Percentiles rank a stretch among this genome's conserved stretches.
Conservation (phyloP, 2,888 invertebrate species). For the Halictus ligatus region DNA sequence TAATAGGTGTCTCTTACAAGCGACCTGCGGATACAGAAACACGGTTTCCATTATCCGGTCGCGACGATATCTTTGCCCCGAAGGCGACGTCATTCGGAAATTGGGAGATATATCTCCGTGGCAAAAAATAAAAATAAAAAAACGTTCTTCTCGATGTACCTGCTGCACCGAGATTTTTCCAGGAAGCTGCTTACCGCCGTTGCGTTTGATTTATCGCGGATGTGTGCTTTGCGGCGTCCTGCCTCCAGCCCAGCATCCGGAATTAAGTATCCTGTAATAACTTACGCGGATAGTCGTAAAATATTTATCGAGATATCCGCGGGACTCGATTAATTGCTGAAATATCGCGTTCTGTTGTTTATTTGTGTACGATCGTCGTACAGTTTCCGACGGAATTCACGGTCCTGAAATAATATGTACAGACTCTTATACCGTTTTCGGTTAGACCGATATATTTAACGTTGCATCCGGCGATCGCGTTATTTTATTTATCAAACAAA, state of each 20-base stretch:
- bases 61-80: constrained; percentile 47
- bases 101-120: constrained; percentile 71
- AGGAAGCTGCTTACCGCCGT: constrained; percentile 70
- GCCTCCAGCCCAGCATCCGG: constrained; percentile 27
- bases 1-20: constrained; percentile 53
- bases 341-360: neutral
- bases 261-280: constrained; percentile 62
- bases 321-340: constrained; percentile 49
- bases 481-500: neutral
- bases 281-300: constrained; percentile 39
- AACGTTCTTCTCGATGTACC: constrained; percentile 45
- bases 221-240: constrained; percentile 45
- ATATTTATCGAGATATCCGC: constrained; percentile 44
- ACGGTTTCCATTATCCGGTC: constrained; percentile 64
- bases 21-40: constrained; percentile 60
- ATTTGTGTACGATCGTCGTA: neutral
- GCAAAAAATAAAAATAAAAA: constrained; percentile 42
- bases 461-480: neutral
- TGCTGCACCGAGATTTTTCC: constrained; percentile 60
- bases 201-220: constrained; percentile 69
- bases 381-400: neutral
- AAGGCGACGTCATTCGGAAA: constrained; percentile 69
- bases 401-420: neutral
- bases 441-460: neutral
- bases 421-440: neutral